A percentile compares a stretch with the other conserved stretches of the same genome.
Evolutionary conservation across 1,140 invertebrate species (phyloP).

Genomic region (Popillia japonica): DNA sequence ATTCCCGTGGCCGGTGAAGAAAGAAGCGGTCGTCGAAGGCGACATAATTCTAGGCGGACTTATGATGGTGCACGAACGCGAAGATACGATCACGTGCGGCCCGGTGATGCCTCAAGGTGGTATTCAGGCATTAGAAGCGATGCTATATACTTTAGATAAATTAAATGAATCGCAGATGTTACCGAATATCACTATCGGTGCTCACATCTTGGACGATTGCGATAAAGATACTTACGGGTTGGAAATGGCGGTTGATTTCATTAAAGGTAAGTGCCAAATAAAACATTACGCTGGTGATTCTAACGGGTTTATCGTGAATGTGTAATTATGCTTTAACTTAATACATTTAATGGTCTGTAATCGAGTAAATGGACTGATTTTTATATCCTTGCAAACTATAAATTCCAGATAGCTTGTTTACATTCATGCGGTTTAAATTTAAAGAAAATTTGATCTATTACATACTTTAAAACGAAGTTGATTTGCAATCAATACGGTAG

Average conservation of each 20-base stretch:
- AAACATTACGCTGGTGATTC: background rate
- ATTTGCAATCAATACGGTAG: too few species aligned
- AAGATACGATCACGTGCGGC: conserved; percentile 80
- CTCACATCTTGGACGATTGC: conserved; percentile 89
- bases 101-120: conserved; percentile 91
- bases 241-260: conserved; percentile 92
- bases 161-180: conserved; percentile 71
- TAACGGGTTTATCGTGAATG: too few species aligned
- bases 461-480: too few species aligned
- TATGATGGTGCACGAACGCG: conserved; percentile 94
- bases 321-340: too few species aligned
- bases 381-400: too few species aligned
- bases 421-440: too few species aligned
- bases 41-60: conserved; percentile 86
- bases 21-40: conserved; percentile 85
- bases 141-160: conserved; percentile 86
- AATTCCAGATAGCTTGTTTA: too few species aligned
- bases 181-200: conserved; percentile 78
- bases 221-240: conserved; percentile 92
- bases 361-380: too few species aligned
- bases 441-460: too few species aligned
- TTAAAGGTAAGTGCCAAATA: conserved; percentile 77
- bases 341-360: too few species aligned
- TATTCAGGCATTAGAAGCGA: conserved; percentile 83
- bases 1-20: conserved; percentile 82